These are phyloP conservation scores for Agonopterix subpropinquella DNA, from an alignment of 2,888 invertebrate species.

Conservation along the genomic window DNA sequence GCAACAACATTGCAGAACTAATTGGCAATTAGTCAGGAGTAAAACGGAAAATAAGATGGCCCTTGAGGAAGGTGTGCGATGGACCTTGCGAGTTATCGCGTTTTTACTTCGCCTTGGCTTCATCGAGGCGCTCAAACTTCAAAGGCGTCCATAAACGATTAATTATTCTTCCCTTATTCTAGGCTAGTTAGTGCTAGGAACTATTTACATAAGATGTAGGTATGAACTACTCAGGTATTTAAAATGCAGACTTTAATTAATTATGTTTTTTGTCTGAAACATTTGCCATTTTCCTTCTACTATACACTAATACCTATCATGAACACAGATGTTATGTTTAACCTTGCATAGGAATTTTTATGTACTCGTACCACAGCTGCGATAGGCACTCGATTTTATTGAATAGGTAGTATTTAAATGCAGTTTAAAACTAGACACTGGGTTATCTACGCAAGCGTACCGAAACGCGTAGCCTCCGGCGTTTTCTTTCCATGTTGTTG, in stretches of 20 bases:
- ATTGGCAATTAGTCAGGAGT: slow-evolving; percentile 44
- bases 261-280: not conserved
- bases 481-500: slow-evolving; percentile 1
- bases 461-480: slow-evolving; percentile 3
- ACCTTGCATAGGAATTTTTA: slow-evolving; percentile 10
- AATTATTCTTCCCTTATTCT: not conserved
- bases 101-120: slow-evolving; percentile 1
- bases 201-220: no score
- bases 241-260: no score
- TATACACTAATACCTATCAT: not conserved
- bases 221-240: no score
- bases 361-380: slow-evolving; percentile 4
- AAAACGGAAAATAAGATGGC: slow-evolving; percentile 19
- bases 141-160: not conserved
- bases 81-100: slow-evolving; percentile 20
- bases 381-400: not conserved
- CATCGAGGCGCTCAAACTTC: no score
- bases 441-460: not conserved
- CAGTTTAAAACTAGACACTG: not conserved
- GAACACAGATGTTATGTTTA: slow-evolving; percentile 6
- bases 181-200: no score
- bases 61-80: slow-evolving; percentile 17
- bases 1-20: slow-evolving; percentile 42
- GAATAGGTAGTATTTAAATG: not conserved
- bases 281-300: not conserved